A percentile compares a stretch with the other conserved stretches of the same genome.
Conservation (phyloP, 2,888 invertebrate species). For the Calephelis perditalis region DNA sequence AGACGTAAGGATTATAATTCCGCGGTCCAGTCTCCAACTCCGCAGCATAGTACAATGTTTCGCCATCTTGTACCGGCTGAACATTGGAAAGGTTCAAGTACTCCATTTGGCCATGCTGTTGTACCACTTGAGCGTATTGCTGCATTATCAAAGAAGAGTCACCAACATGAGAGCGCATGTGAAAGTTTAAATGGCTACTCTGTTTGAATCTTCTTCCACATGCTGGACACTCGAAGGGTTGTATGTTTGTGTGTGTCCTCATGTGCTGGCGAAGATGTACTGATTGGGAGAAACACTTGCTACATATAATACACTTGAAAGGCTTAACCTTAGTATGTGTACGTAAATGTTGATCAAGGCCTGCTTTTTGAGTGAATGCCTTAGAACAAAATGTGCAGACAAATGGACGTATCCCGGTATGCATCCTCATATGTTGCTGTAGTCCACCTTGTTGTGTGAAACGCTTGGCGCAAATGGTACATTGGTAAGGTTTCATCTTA, state of each 20-base stretch:
- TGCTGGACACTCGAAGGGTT: conserved; percentile 63
- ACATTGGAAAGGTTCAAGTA: conserved; percentile 56
- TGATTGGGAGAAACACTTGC: conserved; percentile 67
- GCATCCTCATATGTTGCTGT: conserved; percentile 71
- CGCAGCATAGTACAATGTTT: conserved; percentile 61
- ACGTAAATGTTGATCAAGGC: conserved; percentile 67
- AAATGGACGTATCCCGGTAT: conserved; percentile 64
- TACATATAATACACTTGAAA: conserved; percentile 66
- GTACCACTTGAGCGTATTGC: conserved; percentile 42
- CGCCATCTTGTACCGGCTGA: conserved; percentile 58
- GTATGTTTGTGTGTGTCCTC: conserved; percentile 71
- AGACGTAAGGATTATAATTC: conserved; percentile 15
- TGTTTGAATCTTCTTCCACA: conserved; percentile 67
- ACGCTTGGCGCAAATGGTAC: conserved; percentile 59
- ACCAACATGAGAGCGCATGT: conserved; percentile 60
- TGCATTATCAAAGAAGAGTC: conserved; percentile 42
- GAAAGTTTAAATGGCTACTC: conserved; percentile 69
- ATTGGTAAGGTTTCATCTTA: conserved; percentile 64
- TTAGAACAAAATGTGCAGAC: conserved; percentile 62
- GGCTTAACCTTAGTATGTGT: conserved; percentile 71
- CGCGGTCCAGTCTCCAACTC: conserved; percentile 33
- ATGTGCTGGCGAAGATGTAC: conserved; percentile 71
- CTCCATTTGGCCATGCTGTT: conserved; percentile 43
- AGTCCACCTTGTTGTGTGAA: conserved; percentile 69
- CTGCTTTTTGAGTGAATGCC: conserved; percentile 69